phyloP scores from a whole-genome alignment of 1,140 invertebrate species.

The Holotrichia oblita region DNA sequence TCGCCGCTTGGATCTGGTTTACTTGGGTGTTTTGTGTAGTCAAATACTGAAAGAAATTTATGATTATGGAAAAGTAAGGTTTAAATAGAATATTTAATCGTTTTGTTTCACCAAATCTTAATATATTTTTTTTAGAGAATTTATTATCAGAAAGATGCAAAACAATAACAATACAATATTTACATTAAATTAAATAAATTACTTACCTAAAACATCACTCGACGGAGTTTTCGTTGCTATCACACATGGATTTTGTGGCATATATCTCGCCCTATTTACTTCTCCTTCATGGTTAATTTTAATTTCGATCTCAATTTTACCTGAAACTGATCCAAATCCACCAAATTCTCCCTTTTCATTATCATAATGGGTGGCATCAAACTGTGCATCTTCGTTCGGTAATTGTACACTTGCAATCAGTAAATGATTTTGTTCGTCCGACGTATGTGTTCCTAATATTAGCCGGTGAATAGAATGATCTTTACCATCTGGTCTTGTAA shows the following conservation, averaged over 20 bases:
- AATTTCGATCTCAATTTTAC: slow-evolving; percentile 99
- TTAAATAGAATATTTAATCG: no score
- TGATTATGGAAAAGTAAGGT: no score
- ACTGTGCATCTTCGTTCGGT: slow-evolving; percentile 98
- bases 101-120: no score
- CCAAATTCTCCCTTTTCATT: slow-evolving; percentile 99
- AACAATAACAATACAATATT: no score
- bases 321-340: slow-evolving; percentile 98
- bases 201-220: slow-evolving; percentile 86
- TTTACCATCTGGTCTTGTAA: slow-evolving; percentile 96
- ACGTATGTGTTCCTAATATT: slow-evolving; percentile 99
- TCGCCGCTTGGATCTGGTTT: slow-evolving; percentile 97
- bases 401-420: slow-evolving; percentile 98
- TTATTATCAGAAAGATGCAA: no score
- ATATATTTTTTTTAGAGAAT: no score
- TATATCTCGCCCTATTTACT: slow-evolving; percentile 98
- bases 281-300: slow-evolving; percentile 99
- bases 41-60: slow-evolving; percentile 77
- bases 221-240: slow-evolving; percentile 99
- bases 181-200: no score
- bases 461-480: slow-evolving; percentile 98
- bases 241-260: slow-evolving; percentile 99
- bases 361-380: slow-evolving; percentile 99
- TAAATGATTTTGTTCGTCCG: slow-evolving; percentile 99
- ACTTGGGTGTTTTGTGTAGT: slow-evolving; percentile 99